Evolutionary conservation across 2,888 invertebrate species (phyloP).

Genomic region (Theodoxus fluviatilis): DNA sequence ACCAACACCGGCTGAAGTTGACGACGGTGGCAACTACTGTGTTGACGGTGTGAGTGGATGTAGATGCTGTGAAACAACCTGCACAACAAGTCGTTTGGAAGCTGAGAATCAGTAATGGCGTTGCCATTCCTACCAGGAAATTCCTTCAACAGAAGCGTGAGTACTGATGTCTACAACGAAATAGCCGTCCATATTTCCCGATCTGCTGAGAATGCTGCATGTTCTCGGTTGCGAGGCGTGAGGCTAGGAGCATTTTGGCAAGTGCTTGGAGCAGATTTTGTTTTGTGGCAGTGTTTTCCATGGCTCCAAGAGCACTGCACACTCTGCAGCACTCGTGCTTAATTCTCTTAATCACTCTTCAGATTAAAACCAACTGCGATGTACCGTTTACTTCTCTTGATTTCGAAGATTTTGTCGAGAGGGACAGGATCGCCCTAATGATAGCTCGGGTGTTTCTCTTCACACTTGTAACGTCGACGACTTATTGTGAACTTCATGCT

Average conservation of each 20-base stretch:
- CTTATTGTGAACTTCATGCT: too few relatives aligned
- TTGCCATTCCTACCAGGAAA: slow-evolving; percentile 65
- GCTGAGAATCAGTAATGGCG: slow-evolving; percentile 50
- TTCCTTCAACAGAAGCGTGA: slow-evolving; percentile 57
- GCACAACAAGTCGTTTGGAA: not conserved
- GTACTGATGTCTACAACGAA: slow-evolving; percentile 33
- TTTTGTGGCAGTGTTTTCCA: not conserved
- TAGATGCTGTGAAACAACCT: not conserved
- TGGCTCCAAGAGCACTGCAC: not conserved
- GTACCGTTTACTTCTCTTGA: too few relatives aligned
- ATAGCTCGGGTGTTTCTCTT: too few relatives aligned
- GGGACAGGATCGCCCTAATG: too few relatives aligned
- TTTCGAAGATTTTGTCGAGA: too few relatives aligned
- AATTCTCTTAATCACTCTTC: too few relatives aligned
- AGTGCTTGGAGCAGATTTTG: not conserved
- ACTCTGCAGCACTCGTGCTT: not conserved
- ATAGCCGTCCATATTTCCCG: not conserved
- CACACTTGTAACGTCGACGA: not conserved
- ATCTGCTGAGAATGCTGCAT: not conserved
- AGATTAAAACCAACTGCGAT: too few relatives aligned
- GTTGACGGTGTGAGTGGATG: not conserved
- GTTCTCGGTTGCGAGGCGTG: not conserved
- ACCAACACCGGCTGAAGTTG: too few relatives aligned
- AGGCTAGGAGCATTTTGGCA: too few relatives aligned
- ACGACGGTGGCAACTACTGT: too few relatives aligned